Evolutionary conservation across 2,888 invertebrate species (phyloP).

Genomic region (Drosophila pegasa): DNA sequence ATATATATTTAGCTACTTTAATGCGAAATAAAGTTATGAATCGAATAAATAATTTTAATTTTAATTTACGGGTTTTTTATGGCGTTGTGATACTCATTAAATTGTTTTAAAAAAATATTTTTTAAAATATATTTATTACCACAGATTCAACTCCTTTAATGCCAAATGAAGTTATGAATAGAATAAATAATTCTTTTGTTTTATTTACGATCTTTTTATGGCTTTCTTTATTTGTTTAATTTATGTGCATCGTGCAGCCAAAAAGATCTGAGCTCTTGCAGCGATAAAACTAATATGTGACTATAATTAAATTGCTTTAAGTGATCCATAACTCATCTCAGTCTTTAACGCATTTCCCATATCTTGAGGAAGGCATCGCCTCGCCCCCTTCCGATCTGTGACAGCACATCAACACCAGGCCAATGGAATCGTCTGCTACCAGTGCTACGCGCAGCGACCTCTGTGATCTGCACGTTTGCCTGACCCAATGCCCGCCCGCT

Average conservation of each 20-base stretch:
- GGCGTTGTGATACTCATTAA: background rate
- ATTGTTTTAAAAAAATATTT: background rate
- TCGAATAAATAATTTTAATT: too few relatives aligned
- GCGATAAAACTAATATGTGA: constrained; percentile 10
- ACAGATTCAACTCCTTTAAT: background rate
- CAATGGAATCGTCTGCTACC: constrained; percentile 10
- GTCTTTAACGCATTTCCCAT: constrained; percentile 7
- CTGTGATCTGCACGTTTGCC: constrained; percentile 24
- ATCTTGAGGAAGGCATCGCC: background rate
- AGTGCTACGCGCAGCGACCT: constrained; percentile 32
- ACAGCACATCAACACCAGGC: background rate
- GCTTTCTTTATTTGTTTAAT: constrained; percentile 1
- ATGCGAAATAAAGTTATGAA: too few relatives aligned
- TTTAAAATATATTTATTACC: background rate
- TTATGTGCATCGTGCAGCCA: constrained; percentile 5
- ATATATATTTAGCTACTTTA: too few relatives aligned
- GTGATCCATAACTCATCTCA: constrained; percentile 28
- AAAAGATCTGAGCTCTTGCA: background rate
- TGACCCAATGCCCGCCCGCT: constrained; percentile 31
- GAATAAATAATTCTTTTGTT: background rate
- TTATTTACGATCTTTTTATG: background rate
- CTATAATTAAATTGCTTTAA: constrained; percentile 22
- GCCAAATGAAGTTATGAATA: too few relatives aligned
- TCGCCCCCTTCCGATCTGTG: background rate
- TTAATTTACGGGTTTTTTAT: too few relatives aligned